Evolutionary conservation across 2,888 invertebrate species (phyloP), one percentile per base, ranked within the genome.

Genomic region (Torymus tubicola): DNA sequence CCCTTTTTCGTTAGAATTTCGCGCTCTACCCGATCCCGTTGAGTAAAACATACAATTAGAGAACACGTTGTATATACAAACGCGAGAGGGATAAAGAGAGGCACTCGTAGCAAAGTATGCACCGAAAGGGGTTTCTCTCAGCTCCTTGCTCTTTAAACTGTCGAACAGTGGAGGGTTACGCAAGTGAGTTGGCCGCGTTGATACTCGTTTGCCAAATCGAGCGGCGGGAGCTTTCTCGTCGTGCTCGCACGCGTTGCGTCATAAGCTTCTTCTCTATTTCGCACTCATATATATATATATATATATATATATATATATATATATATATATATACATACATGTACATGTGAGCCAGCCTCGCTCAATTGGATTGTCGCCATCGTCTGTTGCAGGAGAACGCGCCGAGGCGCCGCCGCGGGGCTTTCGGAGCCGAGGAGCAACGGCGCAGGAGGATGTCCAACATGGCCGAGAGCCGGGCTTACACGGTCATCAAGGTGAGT

Each of bases 401-500:
- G 63, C 85, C 86, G 16, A 84, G 86, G 83, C 85, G 87, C 85
- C 85, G 86, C 8, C 85, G 85, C 58, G 75, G 72, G 8, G 65
- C 0, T 1, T 13, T 58, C 5, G 55, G 5, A 3, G 63, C 63
- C 10, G 24, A 50, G n/a, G 61, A 42, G 42, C 42, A 42, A 8
- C 42, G 14, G 16, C 68, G 82, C 55, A 84, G 85, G 50, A 83
- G 86, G 79, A 84, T 87, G 69, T 85, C 89, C 78, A 87, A 85
- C 72, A 85, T 87, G 53, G 88, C 87, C 67, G 89, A 91, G 79
- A 91, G 91, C 85, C 86, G 86, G 82, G 91, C 91, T 65, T 91
- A 91, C 83, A 88, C 89, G n/a, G 86, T 90, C 81, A 89, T 91
- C 81, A 91, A 90, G 87, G 91, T 88, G 82, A 85, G 86, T 86